Conservation (phyloP, 2,888 invertebrate species). For the Helicoverpa assulta region DNA sequence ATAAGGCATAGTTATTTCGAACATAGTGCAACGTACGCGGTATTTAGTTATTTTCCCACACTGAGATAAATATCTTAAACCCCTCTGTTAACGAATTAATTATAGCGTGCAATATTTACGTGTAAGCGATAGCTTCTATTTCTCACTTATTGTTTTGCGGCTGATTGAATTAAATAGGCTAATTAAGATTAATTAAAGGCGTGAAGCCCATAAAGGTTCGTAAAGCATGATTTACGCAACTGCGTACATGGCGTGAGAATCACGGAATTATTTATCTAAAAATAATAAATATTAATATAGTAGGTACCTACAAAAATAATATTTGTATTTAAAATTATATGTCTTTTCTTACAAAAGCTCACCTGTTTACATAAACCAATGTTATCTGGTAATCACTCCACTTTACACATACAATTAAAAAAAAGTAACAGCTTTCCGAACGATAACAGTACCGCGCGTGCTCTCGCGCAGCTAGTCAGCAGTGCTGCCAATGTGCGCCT, state of each 20-base stretch:
- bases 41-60: conserved; percentile 46
- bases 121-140: conserved; percentile 25
- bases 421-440: conserved; percentile 41
- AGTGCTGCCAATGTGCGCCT: conserved; percentile 60
- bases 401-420: conserved; percentile 40
- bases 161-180: conserved; percentile 3
- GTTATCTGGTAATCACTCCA: conserved; percentile 42
- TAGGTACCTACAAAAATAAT: neutral
- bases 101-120: conserved; percentile 29
- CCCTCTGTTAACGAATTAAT: conserved; percentile 29
- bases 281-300: neutral
- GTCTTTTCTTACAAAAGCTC: conserved; percentile 10
- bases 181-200: conserved; percentile 3
- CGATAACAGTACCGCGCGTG: conserved; percentile 55
- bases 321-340: neutral
- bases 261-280: neutral
- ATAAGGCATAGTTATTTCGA: conserved; percentile 1
- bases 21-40: conserved; percentile 1
- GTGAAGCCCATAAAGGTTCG: neutral
- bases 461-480: conserved; percentile 66
- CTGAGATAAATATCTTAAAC: conserved; percentile 36
- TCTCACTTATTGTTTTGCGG: conserved; percentile 11
- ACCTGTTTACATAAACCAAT: conserved; percentile 34
- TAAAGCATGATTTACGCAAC: neutral
- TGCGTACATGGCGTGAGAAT: neutral